Evolutionary conservation across 2,113 vertebrate genomes (phyloP), one percentile per base, ranked within the genome.

Genomic region (Gorilla gorilla): DNA sequence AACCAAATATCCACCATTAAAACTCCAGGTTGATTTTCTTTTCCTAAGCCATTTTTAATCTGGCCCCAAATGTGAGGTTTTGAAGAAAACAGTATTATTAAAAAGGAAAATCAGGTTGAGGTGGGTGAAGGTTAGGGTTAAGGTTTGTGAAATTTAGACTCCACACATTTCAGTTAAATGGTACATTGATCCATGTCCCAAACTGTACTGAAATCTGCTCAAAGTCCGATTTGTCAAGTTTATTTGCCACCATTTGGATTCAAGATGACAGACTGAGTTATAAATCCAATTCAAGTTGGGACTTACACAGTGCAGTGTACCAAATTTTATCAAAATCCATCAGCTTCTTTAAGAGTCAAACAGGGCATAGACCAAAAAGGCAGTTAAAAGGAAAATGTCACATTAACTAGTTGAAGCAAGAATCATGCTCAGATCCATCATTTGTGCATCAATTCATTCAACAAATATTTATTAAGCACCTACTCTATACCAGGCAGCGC

Each of bases 201-300:
- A 95, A 96, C 90, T 89, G 70, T 73, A 96, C 84, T 93, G 97
- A 95, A 95, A 98, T 95, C 92, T 96, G 90, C 88, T 97, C 97
- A 73, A 90, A 94, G 90, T 95, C 90, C 73, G 90, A 94, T 96
- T 97, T 96, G 96, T 98, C 95, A 98, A 96, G 95, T 90, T 97
- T 97, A 98, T 96, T 97, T 97, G 97, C 93, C 97, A 97, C 96
- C 85, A 84, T 90, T 98, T 94, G 90, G 85, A 97, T 93, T 96
- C 97, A 92, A 94, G 95, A 97, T 96, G 94, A 97, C 93, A 97
- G 96, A 48, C 80, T 72, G 92, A 95, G 88, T 95, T 98, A 97
- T 96, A 97, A 97, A 98, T 96, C 95, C 93, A 97, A 93, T 96
- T 94, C 84, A 64, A 85, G 93, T 95, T 89, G 90, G 91, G 81